Evolutionary conservation across 2,113 vertebrate species (phyloP).

Genomic region (Notarius quadriscutis): DNA sequence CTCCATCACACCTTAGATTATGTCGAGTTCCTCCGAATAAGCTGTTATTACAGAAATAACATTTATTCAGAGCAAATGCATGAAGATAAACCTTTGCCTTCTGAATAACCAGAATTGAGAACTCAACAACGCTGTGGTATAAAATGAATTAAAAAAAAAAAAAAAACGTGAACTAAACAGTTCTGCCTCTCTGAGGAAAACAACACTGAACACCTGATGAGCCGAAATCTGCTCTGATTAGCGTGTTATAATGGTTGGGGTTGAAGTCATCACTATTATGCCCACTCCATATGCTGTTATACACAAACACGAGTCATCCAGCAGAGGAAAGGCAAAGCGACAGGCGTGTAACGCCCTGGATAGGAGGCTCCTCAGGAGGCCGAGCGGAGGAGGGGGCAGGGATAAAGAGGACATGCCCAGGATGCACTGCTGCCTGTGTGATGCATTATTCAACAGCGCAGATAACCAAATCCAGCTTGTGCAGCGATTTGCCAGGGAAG

Average conservation of each 20-base stretch:
- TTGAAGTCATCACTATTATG: background rate
- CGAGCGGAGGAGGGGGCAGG: constrained; percentile 1
- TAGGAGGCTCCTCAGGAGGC: constrained; percentile 29
- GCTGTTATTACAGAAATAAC: background rate
- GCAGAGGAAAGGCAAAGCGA: constrained; percentile 24
- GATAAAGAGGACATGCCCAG: constrained; percentile 45
- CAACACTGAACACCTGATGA: constrained; percentile 1
- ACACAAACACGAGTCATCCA: constrained; percentile 24
- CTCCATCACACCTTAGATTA: background rate
- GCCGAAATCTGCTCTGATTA: background rate
- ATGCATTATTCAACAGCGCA: constrained; percentile 41
- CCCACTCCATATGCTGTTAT: background rate
- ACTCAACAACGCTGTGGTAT: background rate
- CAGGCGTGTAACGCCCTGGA: constrained; percentile 29
- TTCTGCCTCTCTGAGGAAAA: background rate
- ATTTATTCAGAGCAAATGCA: background rate
- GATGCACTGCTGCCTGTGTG: constrained; percentile 42
- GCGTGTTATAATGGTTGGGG: background rate
- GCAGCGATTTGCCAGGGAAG: constrained; percentile 33
- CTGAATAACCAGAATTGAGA: background rate
- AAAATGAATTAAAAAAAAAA: background rate
- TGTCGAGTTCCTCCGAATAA: background rate
- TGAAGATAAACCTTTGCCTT: background rate
- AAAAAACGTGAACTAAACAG: background rate
- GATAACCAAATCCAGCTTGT: constrained; percentile 43